Evolutionary conservation across 1,140 invertebrate species (phyloP), one percentile per base, ranked within the genome.

Genomic region (Tenebrio molitor): DNA sequence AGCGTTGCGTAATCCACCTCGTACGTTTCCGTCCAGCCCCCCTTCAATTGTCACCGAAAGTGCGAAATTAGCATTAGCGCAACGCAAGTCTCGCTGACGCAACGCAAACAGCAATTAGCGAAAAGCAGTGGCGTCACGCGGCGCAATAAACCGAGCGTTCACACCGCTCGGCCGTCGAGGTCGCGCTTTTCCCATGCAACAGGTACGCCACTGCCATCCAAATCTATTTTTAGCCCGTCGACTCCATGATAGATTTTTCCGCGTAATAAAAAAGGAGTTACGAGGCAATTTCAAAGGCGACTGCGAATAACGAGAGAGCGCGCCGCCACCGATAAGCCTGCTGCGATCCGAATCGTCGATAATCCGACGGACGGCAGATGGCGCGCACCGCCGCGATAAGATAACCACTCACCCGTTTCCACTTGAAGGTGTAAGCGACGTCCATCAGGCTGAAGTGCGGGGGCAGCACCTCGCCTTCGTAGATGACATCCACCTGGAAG

Each of bases 361-460:
- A n/a, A n/a, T n/a, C n/a, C n/a, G n/a, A n/a, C n/a, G n/a, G n/a
- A n/a, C n/a, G n/a, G n/a, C 36, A 39, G 36, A 39, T 39, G 36
- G 36, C 36, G 36, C 36, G 6, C 6, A 10, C 12, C 2, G n/a
- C 3, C 3, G 8, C 25, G 8, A 29, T 4, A 29, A 29, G 8
- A 8, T 4, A 29, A 29, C 25, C 3, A 85, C 87, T 86, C 87
- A 93, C 92, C 84, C 91, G 86, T 82, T 89, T 90, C 92, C 92
- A 94, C 10, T 90, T 88, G 80, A 92, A 93, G 34, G 92, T 93
- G 78, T 93, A 94, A 0, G 92, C 92, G 1, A 94, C 88, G 74
- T 94, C 93, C 88, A 94, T 91, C 7, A 94, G 83, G 0, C 90
- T 93, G 77, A 90, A 91, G 50, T 91, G 85, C 74, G 91, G 88